Evolutionary conservation across 2,888 invertebrate species (phyloP).

Genomic region (Apamea epomidion): DNA sequence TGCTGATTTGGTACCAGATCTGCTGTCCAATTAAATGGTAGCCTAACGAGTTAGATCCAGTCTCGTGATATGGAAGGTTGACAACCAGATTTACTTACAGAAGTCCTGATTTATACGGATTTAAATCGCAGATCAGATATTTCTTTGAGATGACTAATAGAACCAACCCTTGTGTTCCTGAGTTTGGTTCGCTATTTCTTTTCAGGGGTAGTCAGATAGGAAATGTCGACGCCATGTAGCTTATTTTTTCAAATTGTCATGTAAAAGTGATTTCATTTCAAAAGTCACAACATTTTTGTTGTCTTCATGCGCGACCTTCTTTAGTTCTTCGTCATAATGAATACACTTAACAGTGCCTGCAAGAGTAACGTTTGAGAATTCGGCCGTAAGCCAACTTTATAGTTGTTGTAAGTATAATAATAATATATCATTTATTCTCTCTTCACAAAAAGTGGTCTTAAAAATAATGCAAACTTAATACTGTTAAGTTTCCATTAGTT

Average conservation of each 20-base stretch:
- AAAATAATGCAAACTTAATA: too few relatives aligned
- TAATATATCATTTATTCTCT: too few relatives aligned
- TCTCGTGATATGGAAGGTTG: slow-evolving; percentile 22
- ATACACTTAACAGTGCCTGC: too few relatives aligned
- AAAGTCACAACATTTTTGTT: neutral
- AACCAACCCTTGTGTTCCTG: neutral
- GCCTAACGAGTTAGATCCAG: slow-evolving; percentile 37
- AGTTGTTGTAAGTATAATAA: neutral
- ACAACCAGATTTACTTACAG: slow-evolving; percentile 29
- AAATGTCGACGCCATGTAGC: neutral
- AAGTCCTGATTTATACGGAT: slow-evolving; percentile 6
- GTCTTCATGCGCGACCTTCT: neutral
- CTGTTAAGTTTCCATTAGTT: neutral
- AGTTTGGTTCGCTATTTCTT: neutral
- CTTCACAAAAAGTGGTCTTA: too few relatives aligned
- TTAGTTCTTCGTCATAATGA: neutral
- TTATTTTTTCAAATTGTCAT: too few relatives aligned
- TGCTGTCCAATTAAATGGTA: slow-evolving; percentile 32
- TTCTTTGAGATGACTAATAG: neutral
- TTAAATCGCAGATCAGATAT: neutral
- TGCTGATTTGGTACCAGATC: slow-evolving; percentile 12
- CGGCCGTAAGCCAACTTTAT: neutral
- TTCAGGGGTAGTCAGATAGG: neutral
- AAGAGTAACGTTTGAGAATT: neutral
- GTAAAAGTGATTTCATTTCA: too few relatives aligned